phyloP scores from a whole-genome alignment of 2,888 invertebrate genomes.

The Amblyteles armatorius region DNA sequence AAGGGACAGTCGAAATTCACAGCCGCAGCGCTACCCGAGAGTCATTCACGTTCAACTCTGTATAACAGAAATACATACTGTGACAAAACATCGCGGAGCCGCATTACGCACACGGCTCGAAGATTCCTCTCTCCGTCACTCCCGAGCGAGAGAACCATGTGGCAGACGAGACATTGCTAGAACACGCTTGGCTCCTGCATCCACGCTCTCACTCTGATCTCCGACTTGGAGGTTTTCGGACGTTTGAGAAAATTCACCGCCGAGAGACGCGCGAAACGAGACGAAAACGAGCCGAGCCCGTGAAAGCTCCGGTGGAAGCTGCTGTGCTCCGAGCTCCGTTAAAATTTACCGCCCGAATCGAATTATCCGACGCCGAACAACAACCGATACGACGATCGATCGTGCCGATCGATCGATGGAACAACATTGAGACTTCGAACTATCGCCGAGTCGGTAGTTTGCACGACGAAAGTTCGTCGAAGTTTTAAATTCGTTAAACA shows the following conservation, averaged over 20 bases:
- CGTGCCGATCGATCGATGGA: background rate
- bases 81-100: constrained; percentile 53
- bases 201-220: constrained; percentile 80
- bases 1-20: constrained; percentile 34
- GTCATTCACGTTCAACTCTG: constrained; percentile 20
- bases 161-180: constrained; percentile 74
- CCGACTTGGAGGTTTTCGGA: constrained; percentile 78
- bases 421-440: background rate
- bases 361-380: background rate
- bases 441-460: background rate
- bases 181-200: constrained; percentile 67
- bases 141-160: constrained; percentile 67
- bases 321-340: background rate
- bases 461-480: constrained; percentile 4
- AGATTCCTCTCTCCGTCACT: background rate
- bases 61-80: constrained; percentile 26
- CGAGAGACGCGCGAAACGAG: constrained; percentile 6
- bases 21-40: constrained; percentile 4
- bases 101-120: constrained; percentile 11
- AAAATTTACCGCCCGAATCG: background rate
- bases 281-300: background rate
- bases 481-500: constrained; percentile 29
- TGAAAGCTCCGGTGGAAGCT: background rate
- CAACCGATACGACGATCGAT: background rate
- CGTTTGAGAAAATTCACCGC: constrained; percentile 65